A percentile compares a stretch with the other conserved stretches of the same genome.
Evolutionary conservation across 1,140 invertebrate genomes (phyloP).

Genomic region (Leptopilina clavipes): DNA sequence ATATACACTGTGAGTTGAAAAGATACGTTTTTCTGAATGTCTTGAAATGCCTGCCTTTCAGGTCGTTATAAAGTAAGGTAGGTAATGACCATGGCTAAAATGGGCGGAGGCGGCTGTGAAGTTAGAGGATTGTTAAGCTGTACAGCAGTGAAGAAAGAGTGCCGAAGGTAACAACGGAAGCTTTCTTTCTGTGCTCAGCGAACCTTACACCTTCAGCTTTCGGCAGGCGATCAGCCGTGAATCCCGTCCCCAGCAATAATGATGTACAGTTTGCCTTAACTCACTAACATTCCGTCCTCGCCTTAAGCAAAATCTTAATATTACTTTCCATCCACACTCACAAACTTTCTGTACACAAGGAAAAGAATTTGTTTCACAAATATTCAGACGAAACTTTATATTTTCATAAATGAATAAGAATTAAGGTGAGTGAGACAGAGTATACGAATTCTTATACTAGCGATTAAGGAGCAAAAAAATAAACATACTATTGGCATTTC

Average conservation of each 20-base stretch:
- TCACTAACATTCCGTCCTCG: not conserved
- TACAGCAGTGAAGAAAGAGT: not conserved
- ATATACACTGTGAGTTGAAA: not conserved
- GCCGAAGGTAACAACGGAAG: not conserved
- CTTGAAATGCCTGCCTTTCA: slow-evolving; percentile 23
- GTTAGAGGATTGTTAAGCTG: slow-evolving; percentile 15
- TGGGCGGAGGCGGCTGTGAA: slow-evolving; percentile 22
- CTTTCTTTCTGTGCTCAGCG: slow-evolving; percentile 32
- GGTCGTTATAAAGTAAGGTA: slow-evolving; percentile 20
- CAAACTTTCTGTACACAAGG: not conserved
- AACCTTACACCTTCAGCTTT: slow-evolving; percentile 17
- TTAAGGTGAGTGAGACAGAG: no score
- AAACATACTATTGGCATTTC: no score
- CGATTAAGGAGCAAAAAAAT: no score
- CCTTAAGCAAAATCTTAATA: not conserved
- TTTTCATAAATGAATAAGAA: no score
- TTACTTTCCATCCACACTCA: not conserved
- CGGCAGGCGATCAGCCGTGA: slow-evolving; percentile 19
- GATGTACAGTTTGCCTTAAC: slow-evolving; percentile 20
- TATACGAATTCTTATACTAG: no score
- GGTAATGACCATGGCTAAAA: slow-evolving; percentile 32
- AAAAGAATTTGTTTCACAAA: not conserved
- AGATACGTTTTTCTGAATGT: slow-evolving; percentile 33
- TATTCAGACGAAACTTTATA: no score
- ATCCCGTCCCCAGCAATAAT: slow-evolving; percentile 2